phyloP scores from a whole-genome alignment of 2,113 vertebrate genomes.

The Microtus oregoni region DNA sequence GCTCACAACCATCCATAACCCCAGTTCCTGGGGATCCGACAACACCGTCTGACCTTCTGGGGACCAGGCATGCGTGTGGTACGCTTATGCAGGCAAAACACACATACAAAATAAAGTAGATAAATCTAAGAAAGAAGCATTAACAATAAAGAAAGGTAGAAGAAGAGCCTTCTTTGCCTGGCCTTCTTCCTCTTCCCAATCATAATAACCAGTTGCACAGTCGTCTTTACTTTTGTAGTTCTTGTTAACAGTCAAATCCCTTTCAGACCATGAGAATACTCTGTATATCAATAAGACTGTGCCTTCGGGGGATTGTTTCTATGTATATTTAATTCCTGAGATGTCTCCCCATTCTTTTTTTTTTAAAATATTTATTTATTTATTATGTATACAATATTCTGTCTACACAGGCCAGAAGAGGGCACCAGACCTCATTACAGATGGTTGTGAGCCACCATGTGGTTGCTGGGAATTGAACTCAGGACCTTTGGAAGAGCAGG shows the following conservation, averaged over 20 bases:
- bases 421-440: too few species aligned
- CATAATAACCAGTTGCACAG: not conserved
- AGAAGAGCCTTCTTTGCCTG: not conserved
- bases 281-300: not conserved
- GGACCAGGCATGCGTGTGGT: not conserved
- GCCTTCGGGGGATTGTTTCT: not conserved
- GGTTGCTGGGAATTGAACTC: too few species aligned
- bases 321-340: not conserved
- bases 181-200: not conserved
- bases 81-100: not conserved
- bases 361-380: too few species aligned
- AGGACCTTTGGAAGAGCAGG: too few species aligned
- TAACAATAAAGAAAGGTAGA: not conserved
- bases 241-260: not conserved
- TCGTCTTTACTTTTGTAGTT: not conserved
- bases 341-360: not conserved
- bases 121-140: not conserved
- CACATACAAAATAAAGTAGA: not conserved
- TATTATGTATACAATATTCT: too few species aligned
- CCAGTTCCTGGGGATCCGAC: not conserved
- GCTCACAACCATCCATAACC: not conserved
- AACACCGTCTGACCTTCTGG: not conserved
- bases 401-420: too few species aligned
- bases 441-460: too few species aligned
- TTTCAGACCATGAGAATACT: conserved; percentile 1